Conservation (phyloP, 1,140 invertebrate genomes). For the Tetramorium alpestre region DNA sequence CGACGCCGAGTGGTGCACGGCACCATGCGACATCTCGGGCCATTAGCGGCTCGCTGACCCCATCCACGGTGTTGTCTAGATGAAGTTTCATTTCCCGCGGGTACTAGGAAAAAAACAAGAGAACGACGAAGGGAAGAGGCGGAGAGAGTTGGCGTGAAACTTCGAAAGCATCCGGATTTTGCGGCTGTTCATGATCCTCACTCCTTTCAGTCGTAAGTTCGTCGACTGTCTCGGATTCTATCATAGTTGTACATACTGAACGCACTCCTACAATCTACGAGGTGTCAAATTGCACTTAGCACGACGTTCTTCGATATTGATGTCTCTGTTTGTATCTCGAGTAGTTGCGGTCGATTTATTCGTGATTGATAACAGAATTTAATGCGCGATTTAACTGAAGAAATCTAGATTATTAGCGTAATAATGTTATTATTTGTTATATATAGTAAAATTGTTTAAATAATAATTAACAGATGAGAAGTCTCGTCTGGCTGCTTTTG, state of each 20-base stretch:
- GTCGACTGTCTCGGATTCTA: neutral
- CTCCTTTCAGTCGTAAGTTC: conserved; percentile 7
- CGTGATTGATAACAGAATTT: neutral
- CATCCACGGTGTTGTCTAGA: conserved; percentile 50
- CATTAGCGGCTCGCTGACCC: conserved; percentile 59
- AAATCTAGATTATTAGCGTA: neutral
- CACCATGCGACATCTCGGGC: conserved; percentile 49
- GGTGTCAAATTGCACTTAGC: neutral
- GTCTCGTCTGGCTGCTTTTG: neutral
- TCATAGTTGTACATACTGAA: neutral
- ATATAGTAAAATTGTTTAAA: neutral
- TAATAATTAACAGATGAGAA: neutral
- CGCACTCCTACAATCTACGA: neutral
- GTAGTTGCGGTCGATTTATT: neutral
- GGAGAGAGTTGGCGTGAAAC: conserved; percentile 16
- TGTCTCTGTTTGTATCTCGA: neutral
- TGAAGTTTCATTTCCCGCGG: conserved; percentile 55
- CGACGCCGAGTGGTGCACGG: conserved; percentile 32
- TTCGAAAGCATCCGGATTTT: conserved; percentile 29
- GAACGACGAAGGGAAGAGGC: neutral
- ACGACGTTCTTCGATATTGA: neutral
- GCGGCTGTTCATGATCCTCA: neutral
- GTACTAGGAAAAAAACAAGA: neutral
- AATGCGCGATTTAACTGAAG: neutral
- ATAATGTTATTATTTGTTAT: neutral